Evolutionary conservation across 35 echinoderm and acorn worm genomes (phyloP), one percentile per base, ranked within the genome.

Genomic region (Ophioderma brevispina): DNA sequence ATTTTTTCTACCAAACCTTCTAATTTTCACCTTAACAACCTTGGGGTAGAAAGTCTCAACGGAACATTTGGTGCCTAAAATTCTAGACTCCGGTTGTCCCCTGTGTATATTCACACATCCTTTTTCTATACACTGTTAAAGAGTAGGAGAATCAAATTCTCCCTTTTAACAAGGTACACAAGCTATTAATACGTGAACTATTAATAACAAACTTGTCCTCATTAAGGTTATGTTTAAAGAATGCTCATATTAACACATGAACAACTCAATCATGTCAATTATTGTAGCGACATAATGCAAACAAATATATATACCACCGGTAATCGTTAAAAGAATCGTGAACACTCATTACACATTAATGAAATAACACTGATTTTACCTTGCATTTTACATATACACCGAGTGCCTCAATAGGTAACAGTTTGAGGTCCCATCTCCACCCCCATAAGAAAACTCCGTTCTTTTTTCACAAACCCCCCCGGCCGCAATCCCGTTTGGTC

Each of bases 131-230:
- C 59, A 25, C 17, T 70, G 59, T 25, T 15, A 70, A 18, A 25
- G 15, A 70, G 59, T 70, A 25, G 10, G n/a, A 70, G n/a, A 70
- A 70, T 8, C 59, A 70, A 70, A 70, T 70, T 70, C 1, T n/a
- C n/a, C 46, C 59, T 25, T 70, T 70, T 15, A 70, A 70, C 59
- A 70, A 70, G 59, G 15, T 70, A 25, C n/a, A 70, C n/a, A n/a
- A n/a, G n/a, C n/a, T n/a, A n/a, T n/a, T 70, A 70, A 70, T 70
- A 30, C 10, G 59, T 70, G 59, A 70, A 70, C 59, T 70, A 70
- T 70, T 70, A 15, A 70, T 70, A 70, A 70, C n/a, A 70, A 70
- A 70, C 59, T 2, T 70, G 59, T 25, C 59, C 59, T 30, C 5
- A 70, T 70, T 70, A 15, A 6, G n/a, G 59, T 25, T 70, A 70